A percentile compares a stretch with the other conserved stretches of the same genome.
Evolutionary conservation across 2,888 invertebrate genomes (phyloP).

Genomic region (Itoplectis maculator): DNA sequence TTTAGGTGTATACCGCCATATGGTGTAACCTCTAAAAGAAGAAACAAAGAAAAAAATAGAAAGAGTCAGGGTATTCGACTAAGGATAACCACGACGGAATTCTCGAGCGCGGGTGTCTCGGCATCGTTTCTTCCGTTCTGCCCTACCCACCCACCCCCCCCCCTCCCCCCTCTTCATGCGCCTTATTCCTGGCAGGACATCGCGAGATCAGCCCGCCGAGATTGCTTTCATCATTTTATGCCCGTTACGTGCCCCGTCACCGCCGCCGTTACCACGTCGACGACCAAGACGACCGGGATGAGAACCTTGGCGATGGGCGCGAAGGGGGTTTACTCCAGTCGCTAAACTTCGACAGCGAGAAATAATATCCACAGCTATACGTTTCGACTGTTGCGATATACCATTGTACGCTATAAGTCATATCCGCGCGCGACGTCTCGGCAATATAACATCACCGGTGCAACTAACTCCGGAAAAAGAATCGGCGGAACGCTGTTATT

Average conservation of each 20-base stretch:
- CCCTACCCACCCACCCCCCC: constrained; percentile 31
- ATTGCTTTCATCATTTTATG: constrained; percentile 81
- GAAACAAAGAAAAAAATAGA: not conserved
- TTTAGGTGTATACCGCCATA: constrained; percentile 55
- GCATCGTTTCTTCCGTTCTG: constrained; percentile 67
- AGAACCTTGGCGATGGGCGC: constrained; percentile 39
- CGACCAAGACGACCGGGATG: constrained; percentile 57
- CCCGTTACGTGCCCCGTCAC: constrained; percentile 76
- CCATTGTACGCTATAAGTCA: constrained; percentile 35
- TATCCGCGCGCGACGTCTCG: constrained; percentile 50
- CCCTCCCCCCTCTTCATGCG: too few species aligned
- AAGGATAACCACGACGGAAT: constrained; percentile 38
- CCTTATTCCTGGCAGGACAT: constrained; percentile 62
- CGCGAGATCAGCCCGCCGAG: constrained; percentile 76
- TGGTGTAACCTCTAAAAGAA: not conserved
- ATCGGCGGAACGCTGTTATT: constrained; percentile 65
- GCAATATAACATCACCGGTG: constrained; percentile 59
- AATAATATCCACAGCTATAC: constrained; percentile 66
- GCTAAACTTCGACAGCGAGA: constrained; percentile 74
- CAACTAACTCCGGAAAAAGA: constrained; percentile 59
- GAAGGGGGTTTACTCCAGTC: constrained; percentile 62
- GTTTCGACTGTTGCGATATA: constrained; percentile 55
- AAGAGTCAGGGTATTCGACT: not conserved
- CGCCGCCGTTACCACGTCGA: constrained; percentile 58
- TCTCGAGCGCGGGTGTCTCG: constrained; percentile 66